phyloP scores from a whole-genome alignment of 2,113 vertebrate genomes.

The Peromyscus maniculatus region DNA sequence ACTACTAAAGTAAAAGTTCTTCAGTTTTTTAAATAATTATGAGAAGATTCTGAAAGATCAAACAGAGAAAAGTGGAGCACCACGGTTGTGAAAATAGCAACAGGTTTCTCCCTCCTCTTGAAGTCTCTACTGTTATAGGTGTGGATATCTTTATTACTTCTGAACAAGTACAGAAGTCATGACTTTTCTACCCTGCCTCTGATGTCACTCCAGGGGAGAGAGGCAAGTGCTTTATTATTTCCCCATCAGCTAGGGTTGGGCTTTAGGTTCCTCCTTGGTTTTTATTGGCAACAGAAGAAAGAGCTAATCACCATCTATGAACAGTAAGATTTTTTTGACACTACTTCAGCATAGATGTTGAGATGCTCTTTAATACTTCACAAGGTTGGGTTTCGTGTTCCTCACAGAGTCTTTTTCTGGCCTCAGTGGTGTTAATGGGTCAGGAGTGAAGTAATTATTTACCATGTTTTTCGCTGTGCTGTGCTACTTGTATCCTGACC shows the following conservation, averaged over 20 bases:
- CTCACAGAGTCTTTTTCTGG: neutral
- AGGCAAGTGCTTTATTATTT: neutral
- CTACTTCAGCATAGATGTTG: neutral
- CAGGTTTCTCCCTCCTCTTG: accelerated
- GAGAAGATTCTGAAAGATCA: neutral
- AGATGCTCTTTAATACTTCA: neutral
- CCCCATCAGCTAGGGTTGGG: neutral
- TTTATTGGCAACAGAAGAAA: neutral
- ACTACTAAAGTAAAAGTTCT: neutral
- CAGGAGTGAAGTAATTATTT: neutral
- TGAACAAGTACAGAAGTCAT: neutral
- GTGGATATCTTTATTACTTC: neutral
- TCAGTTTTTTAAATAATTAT: neutral
- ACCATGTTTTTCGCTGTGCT: neutral
- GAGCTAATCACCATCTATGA: neutral
- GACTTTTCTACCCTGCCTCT: neutral
- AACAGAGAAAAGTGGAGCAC: neutral
- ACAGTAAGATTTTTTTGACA: neutral
- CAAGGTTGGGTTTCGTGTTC: neutral
- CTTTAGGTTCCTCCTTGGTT: neutral
- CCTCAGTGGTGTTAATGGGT: neutral
- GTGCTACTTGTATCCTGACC: neutral
- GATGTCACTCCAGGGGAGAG: neutral
- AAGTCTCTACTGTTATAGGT: neutral
- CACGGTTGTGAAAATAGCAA: neutral